A percentile compares a stretch with the other conserved stretches of the same genome.
Evolutionary conservation across 2,888 invertebrate species (phyloP).

Genomic region (Watsonalla cultraria): DNA sequence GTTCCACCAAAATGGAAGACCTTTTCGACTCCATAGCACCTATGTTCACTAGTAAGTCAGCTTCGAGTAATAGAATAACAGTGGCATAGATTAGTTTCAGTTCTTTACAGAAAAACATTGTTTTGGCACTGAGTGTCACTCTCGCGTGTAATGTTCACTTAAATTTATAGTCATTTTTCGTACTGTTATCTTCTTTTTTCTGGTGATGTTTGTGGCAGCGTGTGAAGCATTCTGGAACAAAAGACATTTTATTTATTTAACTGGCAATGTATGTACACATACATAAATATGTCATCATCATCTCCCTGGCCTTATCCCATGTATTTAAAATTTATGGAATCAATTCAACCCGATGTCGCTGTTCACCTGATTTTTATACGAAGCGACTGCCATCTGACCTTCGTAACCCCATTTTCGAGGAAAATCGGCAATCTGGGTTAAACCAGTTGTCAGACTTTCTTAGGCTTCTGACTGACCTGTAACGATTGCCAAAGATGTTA

Average conservation of each 20-base stretch:
- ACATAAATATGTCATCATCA: too few relatives aligned
- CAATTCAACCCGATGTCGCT: too few relatives aligned
- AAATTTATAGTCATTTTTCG: slow-evolving; percentile 73
- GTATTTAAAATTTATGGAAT: too few relatives aligned
- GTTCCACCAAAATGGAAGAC: slow-evolving; percentile 63
- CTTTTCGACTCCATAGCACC: slow-evolving; percentile 68
- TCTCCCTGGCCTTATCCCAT: too few relatives aligned
- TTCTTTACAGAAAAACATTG: slow-evolving; percentile 74
- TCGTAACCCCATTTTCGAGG: too few relatives aligned
- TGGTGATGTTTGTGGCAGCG: slow-evolving; percentile 7
- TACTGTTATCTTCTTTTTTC: slow-evolving; percentile 45
- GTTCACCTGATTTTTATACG: too few relatives aligned
- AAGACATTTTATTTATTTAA: slow-evolving; percentile 8
- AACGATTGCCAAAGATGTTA: too few relatives aligned
- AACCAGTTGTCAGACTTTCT: too few relatives aligned
- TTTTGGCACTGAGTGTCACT: slow-evolving; percentile 71
- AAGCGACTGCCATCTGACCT: too few relatives aligned
- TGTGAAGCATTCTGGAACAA: slow-evolving; percentile 55
- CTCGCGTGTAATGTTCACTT: slow-evolving; percentile 48
- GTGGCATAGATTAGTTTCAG: slow-evolving; percentile 69
- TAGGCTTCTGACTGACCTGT: too few relatives aligned
- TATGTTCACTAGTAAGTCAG: slow-evolving; percentile 62
- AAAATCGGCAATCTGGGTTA: too few relatives aligned
- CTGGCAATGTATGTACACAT: too few relatives aligned
- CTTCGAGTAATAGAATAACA: slow-evolving; percentile 66